Evolutionary conservation across 2,888 invertebrate species (phyloP).

Genomic region (Pseudoips prasinana): DNA sequence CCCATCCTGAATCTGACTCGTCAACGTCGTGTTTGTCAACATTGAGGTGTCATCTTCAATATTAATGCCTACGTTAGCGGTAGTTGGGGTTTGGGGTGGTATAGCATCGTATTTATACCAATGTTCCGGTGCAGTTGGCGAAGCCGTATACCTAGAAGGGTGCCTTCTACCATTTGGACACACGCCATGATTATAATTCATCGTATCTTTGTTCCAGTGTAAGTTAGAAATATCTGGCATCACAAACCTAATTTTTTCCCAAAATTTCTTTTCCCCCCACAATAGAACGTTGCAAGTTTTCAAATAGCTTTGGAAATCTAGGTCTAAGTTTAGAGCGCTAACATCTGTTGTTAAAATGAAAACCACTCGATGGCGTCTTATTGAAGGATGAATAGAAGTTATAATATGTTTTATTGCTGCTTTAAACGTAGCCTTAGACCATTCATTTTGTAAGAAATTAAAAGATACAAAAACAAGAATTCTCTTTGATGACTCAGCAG

Average conservation of each 20-base stretch:
- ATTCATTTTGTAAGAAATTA: conserved; percentile 91
- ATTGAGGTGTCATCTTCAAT: conserved; percentile 83
- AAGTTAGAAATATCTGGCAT: conserved; percentile 89
- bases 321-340: conserved; percentile 87
- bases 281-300: conserved; percentile 87
- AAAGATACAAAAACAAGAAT: conserved; percentile 91
- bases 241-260: conserved; percentile 92
- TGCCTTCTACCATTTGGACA: conserved; percentile 82
- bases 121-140: conserved; percentile 86
- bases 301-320: conserved; percentile 87
- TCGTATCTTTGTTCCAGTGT: conserved; percentile 82
- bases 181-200: conserved; percentile 78
- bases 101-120: conserved; percentile 87
- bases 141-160: conserved; percentile 86
- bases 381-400: conserved; percentile 84
- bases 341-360: conserved; percentile 84
- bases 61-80: conserved; percentile 74
- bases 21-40: conserved; percentile 83
- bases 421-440: conserved; percentile 91
- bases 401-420: conserved; percentile 89
- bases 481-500: conserved; percentile 84
- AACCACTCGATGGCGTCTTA: conserved; percentile 82
- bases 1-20: conserved; percentile 84
- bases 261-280: conserved; percentile 93
- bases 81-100: conserved; percentile 78